Conservation (phyloP, 53 echinoderm and acorn worm genomes). For the Temnopleurus reevesii region DNA sequence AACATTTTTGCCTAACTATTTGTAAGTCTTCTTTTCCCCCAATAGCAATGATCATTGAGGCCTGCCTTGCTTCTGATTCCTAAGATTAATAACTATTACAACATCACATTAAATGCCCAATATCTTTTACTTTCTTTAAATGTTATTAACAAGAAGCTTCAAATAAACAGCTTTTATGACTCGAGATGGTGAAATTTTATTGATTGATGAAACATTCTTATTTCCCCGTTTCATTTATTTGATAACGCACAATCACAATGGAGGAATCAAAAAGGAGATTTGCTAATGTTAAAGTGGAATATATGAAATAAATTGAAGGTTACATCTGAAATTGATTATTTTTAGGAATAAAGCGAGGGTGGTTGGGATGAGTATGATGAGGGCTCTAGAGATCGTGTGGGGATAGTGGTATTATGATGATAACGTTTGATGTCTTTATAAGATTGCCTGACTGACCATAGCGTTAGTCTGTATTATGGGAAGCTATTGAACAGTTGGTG, state of each 20-base stretch:
- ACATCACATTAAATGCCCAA: neutral
- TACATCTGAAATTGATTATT: slow-evolving; percentile 25
- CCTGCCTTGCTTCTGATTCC: too few species aligned
- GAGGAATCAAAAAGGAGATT: neutral
- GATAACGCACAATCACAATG: neutral
- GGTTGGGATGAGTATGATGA: neutral
- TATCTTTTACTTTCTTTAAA: neutral
- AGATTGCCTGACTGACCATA: neutral
- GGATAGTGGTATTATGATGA: neutral
- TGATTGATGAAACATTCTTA: neutral
- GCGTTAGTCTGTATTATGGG: neutral
- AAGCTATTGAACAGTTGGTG: neutral
- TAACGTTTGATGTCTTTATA: neutral
- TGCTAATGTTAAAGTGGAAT: neutral
- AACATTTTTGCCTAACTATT: neutral
- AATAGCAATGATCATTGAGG: too few species aligned
- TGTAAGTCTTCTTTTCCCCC: neutral
- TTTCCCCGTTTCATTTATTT: neutral
- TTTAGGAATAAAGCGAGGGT: neutral
- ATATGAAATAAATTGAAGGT: slow-evolving; percentile 20
- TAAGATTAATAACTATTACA: neutral
- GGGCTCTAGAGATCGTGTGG: neutral
- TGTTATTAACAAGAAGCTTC: neutral
- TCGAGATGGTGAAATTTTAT: neutral
- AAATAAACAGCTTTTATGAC: neutral